Base-by-base conservation (phyloP, 2,888 invertebrate species). In the Leucania comma region DNA sequence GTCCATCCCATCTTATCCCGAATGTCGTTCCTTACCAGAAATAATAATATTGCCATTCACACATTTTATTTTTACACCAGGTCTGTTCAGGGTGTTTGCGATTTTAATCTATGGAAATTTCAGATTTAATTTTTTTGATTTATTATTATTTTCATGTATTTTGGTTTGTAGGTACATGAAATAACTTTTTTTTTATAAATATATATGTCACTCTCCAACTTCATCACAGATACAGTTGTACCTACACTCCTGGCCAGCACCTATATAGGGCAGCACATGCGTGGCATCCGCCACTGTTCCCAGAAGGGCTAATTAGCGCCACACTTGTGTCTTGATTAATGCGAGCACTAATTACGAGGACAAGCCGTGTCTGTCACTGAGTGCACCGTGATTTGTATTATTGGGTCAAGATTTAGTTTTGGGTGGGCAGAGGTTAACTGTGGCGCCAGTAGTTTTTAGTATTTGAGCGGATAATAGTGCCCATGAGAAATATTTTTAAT, bases 251-350 rank as follows among this genome's bases (percentile, higher is more conserved):
- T 54, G 56, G 10, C n/a, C 32, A n/a, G 8, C 24, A 59, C 32
- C 26, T 77, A 81, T 81, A 50, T 79, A 68, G 78, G 67, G 35
- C 78, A 35, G 48, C 79, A 64, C 78, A 80, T 78, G 65, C 78
- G 54, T 2, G 35, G 48, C 82, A 80, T 82, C 82, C 80, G 80
- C 54, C 61, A 61, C 82, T 69, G 79, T 87, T 87, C 86, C 88
- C 79, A 80, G 82, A 82, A 81, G 82, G 83, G 80, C 86, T 91
- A 91, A 92, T 89, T 89, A 90, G 84, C 77, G 82, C 75, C 81
- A 72, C 90, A 92, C 90, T 90, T 89, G 93, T 82, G 83, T 78
- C 82, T 85, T 93, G 93, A 93, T 92, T 93, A 92, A 93, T 92
- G 91, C 78, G 69, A 76, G 69, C 70, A 84, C 89, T 93, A 93